Conservation (phyloP, 1,140 invertebrate species). For the Neuroterus valhalla region DNA sequence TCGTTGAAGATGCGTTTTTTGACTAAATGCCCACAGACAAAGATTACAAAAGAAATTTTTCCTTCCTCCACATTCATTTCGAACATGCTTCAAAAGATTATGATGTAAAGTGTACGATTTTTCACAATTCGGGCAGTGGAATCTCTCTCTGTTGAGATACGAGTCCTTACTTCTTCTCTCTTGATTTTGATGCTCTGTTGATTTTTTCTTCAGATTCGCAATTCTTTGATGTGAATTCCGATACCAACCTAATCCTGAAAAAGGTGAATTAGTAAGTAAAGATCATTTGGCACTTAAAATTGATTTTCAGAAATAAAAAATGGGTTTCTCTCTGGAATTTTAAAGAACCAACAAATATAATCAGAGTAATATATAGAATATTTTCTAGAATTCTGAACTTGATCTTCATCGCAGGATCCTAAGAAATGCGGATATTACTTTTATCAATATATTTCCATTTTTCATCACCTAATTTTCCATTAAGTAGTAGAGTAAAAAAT, state of each 20-base stretch:
- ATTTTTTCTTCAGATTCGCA: too few relatives aligned
- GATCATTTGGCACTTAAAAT: too few relatives aligned
- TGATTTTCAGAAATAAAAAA: too few relatives aligned
- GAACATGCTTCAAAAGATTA: background rate
- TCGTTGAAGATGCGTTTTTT: conserved; percentile 25
- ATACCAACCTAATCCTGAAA: background rate
- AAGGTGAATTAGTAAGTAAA: background rate
- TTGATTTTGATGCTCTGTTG: background rate
- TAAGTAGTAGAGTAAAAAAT: too few relatives aligned
- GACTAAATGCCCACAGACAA: conserved; percentile 5
- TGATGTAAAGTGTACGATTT: conserved; percentile 16
- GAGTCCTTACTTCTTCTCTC: background rate
- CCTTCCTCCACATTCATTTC: conserved; percentile 7
- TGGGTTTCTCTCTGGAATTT: too few relatives aligned
- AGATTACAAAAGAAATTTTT: conserved; percentile 8
- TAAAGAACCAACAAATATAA: too few relatives aligned
- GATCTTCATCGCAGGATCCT: too few relatives aligned
- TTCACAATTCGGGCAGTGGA: conserved; percentile 6
- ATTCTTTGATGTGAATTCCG: background rate
- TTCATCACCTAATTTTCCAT: too few relatives aligned
- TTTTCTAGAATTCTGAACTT: too few relatives aligned
- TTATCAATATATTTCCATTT: too few relatives aligned
- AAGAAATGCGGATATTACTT: too few relatives aligned
- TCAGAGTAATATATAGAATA: too few relatives aligned
- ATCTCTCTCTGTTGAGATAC: background rate